Conservation (phyloP, 1,140 invertebrate species). For the Paraescarpia echinospica region DNA sequence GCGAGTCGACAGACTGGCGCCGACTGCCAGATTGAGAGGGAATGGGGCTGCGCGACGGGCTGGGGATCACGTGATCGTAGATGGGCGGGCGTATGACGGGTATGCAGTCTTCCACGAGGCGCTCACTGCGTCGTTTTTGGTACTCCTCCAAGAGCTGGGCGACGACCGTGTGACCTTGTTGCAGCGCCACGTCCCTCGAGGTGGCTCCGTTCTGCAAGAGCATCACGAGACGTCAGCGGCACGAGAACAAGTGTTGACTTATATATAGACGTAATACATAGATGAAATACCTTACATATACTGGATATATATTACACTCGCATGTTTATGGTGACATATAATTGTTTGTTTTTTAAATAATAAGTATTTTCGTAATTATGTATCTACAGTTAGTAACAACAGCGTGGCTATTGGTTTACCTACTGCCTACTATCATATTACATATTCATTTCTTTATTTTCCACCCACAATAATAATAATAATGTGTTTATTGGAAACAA, state of each 20-base stretch:
- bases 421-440: too few relatives aligned
- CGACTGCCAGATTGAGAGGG: not conserved
- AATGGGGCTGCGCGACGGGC: slow-evolving; percentile 12
- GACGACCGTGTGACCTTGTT: slow-evolving; percentile 29
- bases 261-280: not conserved
- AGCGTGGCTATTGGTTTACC: not conserved
- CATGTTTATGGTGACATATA: not conserved
- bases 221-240: not conserved
- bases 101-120: not conserved
- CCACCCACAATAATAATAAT: too few relatives aligned
- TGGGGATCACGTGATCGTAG: slow-evolving; percentile 22
- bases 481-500: too few relatives aligned
- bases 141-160: slow-evolving; percentile 29
- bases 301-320: not conserved
- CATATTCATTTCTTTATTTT: too few relatives aligned
- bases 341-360: not conserved
- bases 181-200: slow-evolving; percentile 25
- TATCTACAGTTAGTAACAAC: not conserved
- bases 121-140: slow-evolving; percentile 18
- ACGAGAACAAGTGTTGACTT: not conserved
- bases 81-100: not conserved
- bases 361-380: too few relatives aligned
- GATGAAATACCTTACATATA: not conserved
- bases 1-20: not conserved
- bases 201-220: slow-evolving; percentile 29